Percentiles rank a stretch among this genome's conserved stretches.
Conservation (phyloP, 2,113 vertebrate genomes). For the Heterocephalus glaber region DNA sequence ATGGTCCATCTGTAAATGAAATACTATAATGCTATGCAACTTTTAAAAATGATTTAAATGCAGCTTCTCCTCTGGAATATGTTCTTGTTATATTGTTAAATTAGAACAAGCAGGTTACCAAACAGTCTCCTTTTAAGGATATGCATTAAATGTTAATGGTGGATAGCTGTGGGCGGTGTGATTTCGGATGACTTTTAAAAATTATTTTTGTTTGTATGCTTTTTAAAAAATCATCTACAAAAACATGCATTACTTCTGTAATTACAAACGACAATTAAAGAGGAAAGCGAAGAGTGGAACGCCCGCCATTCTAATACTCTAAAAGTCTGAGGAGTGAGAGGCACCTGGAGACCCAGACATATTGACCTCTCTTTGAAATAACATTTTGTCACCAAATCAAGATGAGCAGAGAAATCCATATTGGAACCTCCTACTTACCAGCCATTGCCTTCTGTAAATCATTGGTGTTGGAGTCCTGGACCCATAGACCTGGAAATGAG, state of each 20-base stretch:
- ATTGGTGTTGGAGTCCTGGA: not conserved
- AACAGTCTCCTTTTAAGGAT: constrained; percentile 73
- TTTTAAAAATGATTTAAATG: constrained; percentile 59
- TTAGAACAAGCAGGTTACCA: constrained; percentile 70
- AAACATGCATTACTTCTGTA: constrained; percentile 56
- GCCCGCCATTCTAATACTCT: not conserved
- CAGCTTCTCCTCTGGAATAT: constrained; percentile 42
- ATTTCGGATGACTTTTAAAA: constrained; percentile 77
- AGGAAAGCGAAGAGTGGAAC: not conserved
- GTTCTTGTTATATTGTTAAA: constrained; percentile 63
- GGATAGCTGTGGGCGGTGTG: constrained; percentile 73
- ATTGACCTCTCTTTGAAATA: not conserved
- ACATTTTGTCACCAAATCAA: not conserved
- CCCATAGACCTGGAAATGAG: not conserved
- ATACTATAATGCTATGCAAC: constrained; percentile 18
- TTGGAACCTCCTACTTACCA: not conserved
- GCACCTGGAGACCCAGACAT: not conserved
- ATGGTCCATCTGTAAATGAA: constrained; percentile 59
- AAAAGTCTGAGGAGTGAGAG: not conserved
- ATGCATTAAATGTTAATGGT: constrained; percentile 69
- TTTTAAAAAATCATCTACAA: constrained; percentile 57
- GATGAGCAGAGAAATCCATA: not conserved
- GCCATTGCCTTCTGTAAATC: not conserved
- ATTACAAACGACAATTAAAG: constrained; percentile 56
- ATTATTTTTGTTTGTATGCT: constrained; percentile 72